A percentile compares a stretch with the other conserved stretches of the same genome.
Evolutionary conservation across 1,140 invertebrate species (phyloP).

Genomic region (Penaeus indicus): DNA sequence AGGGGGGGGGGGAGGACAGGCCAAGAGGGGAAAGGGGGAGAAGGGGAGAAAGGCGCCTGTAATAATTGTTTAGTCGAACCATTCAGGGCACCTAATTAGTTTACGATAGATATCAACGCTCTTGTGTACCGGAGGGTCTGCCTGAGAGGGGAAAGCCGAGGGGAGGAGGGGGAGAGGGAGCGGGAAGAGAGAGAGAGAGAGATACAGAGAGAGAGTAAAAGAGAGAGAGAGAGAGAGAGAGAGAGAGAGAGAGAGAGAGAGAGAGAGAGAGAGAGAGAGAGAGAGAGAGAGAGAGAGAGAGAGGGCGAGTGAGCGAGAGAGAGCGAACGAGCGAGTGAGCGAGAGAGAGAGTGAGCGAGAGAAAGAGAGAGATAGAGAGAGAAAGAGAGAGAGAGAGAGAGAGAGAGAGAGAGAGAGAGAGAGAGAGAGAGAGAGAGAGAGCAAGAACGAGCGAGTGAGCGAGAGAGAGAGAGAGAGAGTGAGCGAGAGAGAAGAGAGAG

Average conservation of each 20-base stretch:
- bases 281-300: slow-evolving; percentile 5
- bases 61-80: slow-evolving; percentile 61
- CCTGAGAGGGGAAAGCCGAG: slow-evolving; percentile 20
- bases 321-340: no score
- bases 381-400: no score
- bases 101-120: slow-evolving; percentile 62
- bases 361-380: neutral
- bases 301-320: neutral
- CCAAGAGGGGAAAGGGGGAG: neutral
- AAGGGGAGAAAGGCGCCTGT: slow-evolving; percentile 15
- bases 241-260: neutral
- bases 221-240: neutral
- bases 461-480: neutral
- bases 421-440: neutral
- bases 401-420: neutral
- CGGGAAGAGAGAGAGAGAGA: neutral
- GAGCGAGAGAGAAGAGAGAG: neutral
- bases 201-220: no score
- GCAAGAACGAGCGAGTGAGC: neutral
- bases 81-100: slow-evolving; percentile 60
- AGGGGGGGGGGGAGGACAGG: neutral
- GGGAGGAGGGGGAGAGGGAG: neutral
- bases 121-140: slow-evolving; percentile 45
- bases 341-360: neutral
- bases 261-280: neutral